phyloP scores from a whole-genome alignment of 2,888 invertebrate species.

The Trissolcus brochymenae region DNA sequence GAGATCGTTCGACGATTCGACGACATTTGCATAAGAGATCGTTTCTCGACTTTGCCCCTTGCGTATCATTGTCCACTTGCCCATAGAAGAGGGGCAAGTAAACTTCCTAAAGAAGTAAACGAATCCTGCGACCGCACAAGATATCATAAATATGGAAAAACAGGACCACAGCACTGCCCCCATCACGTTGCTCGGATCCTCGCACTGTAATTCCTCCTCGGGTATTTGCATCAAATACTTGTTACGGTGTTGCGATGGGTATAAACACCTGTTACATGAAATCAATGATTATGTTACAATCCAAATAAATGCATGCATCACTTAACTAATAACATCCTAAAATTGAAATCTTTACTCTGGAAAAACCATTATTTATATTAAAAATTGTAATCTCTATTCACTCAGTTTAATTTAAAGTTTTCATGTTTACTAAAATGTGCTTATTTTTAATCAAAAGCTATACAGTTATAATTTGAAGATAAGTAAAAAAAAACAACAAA shows the following conservation, averaged over 20 bases:
- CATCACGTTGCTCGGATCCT: slow-evolving; percentile 57
- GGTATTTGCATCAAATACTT: slow-evolving; percentile 77
- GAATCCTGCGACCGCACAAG: slow-evolving; percentile 54
- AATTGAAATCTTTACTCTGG: neutral
- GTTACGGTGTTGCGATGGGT: slow-evolving; percentile 75
- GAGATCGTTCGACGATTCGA: slow-evolving; percentile 71
- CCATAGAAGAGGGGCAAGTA: slow-evolving; percentile 52
- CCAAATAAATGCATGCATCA: slow-evolving; percentile 1
- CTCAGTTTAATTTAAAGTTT: too few species aligned
- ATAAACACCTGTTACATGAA: slow-evolving; percentile 77
- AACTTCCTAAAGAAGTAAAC: slow-evolving; percentile 63
- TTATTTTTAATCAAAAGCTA: too few species aligned
- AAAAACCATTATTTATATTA: neutral
- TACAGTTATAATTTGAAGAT: too few species aligned
- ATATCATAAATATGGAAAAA: slow-evolving; percentile 62
- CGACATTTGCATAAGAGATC: slow-evolving; percentile 72
- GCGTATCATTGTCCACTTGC: slow-evolving; percentile 67
- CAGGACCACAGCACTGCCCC: slow-evolving; percentile 67
- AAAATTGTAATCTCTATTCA: too few species aligned
- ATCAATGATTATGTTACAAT: slow-evolving; percentile 7
- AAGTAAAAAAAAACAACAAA: too few species aligned
- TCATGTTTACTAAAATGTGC: too few species aligned
- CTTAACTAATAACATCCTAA: neutral
- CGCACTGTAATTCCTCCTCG: slow-evolving; percentile 76
- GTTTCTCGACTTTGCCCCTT: slow-evolving; percentile 65